Evolutionary conservation across 2,797 vertebrate species (phyloP), one percentile per base, ranked within the genome.

Genomic region (Antrozous pallidus): DNA sequence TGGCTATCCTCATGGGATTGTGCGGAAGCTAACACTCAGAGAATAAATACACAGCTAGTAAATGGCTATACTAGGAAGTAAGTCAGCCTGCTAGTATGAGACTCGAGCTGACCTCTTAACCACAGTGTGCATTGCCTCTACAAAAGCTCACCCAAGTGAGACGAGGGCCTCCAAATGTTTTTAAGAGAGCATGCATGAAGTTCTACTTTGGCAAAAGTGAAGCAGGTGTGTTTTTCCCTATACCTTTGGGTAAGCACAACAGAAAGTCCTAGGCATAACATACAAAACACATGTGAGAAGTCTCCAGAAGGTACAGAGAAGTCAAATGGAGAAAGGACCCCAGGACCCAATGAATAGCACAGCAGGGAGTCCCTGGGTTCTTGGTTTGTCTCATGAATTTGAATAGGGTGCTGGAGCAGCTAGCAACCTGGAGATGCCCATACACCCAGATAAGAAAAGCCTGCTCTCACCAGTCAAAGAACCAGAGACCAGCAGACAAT

Each of bases 1-100:
- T 0, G 4, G 4, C 47, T 1, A 3, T 10, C 9, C 58, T 61
- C 7, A 0, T 0, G 12, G 8, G 45, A 61, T 1, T 31, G 24
- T 2, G 13, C 3, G 13, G 77, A 38, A 54, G 70, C 51, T 2
- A 1, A 36, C 54, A 22, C 45, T 58, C 40, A 14, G 51, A 26
- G 42, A 12, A 22, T 20, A 14, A 28, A 69, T 2, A 26, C 10
- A 38, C 31, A 8, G 47, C 12, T 8, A 31, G 36, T 3, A 36
- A 31, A 8, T 3, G 2, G 3, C 42, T 10, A 12, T 51, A 0
- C 42, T n/a, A 16, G 75, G 56, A 56, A 56, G 16, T 24, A 49
- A 61, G 16, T 20, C 13, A 42, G 31, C 38, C 71, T 10, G 1
- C 58, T 16, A 26, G 26, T 58, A 16, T 61, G 28, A 31, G 33